Evolutionary conservation across 2,797 vertebrate species (phyloP).

Genomic region (Ataeniobius toweri): DNA sequence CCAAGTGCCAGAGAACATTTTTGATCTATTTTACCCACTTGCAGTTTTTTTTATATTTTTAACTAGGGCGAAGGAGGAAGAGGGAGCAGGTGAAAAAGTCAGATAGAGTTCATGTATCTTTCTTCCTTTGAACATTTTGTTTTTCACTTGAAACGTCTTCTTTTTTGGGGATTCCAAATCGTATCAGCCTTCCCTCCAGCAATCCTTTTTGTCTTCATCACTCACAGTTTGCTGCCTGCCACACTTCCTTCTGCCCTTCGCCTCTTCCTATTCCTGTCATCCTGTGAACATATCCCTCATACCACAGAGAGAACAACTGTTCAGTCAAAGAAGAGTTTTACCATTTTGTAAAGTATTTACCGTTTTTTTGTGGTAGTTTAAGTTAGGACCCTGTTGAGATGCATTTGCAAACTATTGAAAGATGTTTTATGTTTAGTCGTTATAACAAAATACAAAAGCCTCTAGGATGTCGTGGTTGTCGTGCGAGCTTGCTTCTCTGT

Average conservation of each 20-base stretch:
- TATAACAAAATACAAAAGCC: not conserved
- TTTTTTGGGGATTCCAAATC: constrained; percentile 39
- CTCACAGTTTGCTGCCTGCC: constrained; percentile 27
- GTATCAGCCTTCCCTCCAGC: constrained; percentile 37
- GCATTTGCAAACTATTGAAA: not conserved
- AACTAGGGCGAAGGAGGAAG: constrained; percentile 33
- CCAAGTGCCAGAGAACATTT: constrained; percentile 20
- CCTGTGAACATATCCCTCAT: constrained; percentile 33
- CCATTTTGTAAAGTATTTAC: not conserved
- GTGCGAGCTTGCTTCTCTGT: not conserved
- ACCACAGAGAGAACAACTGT: constrained; percentile 8
- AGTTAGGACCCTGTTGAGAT: not conserved
- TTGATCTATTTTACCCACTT: constrained; percentile 33
- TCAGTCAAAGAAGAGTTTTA: constrained; percentile 13
- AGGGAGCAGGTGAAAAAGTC: constrained; percentile 57
- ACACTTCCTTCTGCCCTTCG: constrained; percentile 7
- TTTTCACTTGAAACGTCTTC: constrained; percentile 23
- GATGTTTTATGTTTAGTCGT: not conserved
- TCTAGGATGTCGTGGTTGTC: not conserved
- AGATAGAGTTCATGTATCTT: constrained; percentile 62
- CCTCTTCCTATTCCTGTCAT: constrained; percentile 20
- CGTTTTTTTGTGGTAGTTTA: not conserved
- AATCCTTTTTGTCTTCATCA: constrained; percentile 42
- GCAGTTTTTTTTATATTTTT: constrained; percentile 44
- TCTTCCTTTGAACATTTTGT: constrained; percentile 54